Evolutionary conservation across 2,888 invertebrate species (phyloP).

Genomic region (Thereva nobilitata): DNA sequence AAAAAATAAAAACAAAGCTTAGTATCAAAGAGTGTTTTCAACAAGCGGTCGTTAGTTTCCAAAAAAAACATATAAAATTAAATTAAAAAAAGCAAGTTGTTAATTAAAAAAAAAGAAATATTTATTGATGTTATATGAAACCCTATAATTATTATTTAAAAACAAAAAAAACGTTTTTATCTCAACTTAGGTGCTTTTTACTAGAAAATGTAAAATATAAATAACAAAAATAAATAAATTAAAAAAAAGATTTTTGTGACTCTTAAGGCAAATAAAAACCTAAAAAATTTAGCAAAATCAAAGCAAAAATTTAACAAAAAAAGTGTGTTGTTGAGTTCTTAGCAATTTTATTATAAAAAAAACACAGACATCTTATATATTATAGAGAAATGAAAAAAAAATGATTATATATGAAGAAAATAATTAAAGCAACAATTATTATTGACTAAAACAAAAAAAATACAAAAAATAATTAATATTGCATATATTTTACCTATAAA

Average conservation of each 20-base stretch:
- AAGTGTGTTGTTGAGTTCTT: constrained; percentile 38
- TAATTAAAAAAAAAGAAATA: constrained; percentile 4
- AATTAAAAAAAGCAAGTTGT: no score
- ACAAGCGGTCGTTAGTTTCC: no score
- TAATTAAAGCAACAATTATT: no score
- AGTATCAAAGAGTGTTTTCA: no score
- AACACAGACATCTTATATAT: no score
- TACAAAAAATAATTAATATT: no score
- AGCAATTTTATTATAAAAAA: constrained; percentile 34
- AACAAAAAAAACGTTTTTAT: constrained; percentile 13
- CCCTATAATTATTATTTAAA: constrained; percentile 15
- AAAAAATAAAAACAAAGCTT: no score
- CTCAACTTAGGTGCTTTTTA: constrained; percentile 40
- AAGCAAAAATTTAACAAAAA: constrained; percentile 19
- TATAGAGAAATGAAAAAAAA: no score
- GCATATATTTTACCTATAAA: constrained; percentile 27
- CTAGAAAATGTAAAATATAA: constrained; percentile 35
- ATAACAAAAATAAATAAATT: constrained; percentile 17
- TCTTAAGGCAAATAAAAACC: constrained; percentile 19
- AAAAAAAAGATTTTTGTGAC: constrained; percentile 1
- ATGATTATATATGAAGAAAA: no score
- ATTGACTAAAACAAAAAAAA: no score
- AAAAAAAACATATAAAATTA: no score
- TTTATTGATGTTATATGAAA: constrained; percentile 30
- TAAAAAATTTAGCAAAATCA: constrained; percentile 10